Evolutionary conservation across 2,797 vertebrate genomes (phyloP), one percentile per base, ranked within the genome.

Genomic region (Coreius guichenoti): DNA sequence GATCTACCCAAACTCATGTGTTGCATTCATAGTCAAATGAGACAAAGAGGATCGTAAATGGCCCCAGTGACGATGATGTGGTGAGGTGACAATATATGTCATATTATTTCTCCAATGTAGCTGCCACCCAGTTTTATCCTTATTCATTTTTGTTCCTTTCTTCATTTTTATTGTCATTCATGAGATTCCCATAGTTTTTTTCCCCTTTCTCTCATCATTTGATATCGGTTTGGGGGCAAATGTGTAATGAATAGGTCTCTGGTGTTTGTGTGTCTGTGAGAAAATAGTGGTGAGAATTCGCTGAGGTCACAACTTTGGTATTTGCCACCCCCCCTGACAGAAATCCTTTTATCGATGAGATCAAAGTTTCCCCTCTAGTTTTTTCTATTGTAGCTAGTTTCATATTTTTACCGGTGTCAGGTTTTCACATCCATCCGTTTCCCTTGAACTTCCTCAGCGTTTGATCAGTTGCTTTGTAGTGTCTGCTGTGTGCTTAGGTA

Each of bases 231-330:
- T 74, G 70, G 61, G 83, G 87, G 67, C 68, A 82, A 74, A 78
- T 45, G 39, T 54, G 86, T 85, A 87, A 85, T 73, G 56, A 73
- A 85, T 84, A 88, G 33, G 36, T 73, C 54, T 83, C 58, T 23
- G 61, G 29, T 68, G 51, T 87, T 85, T 85, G 67, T 72, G 63
- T 33, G 19, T 39, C 43, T 56, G 83, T 80, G 84, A 88, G 83
- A 74, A 86, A 88, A 83, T 85, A 79, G 80, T 31, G 83, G 87
- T 88, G 87, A 80, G 87, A 88, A 87, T 79, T 49, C 26, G 21
- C 75, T 83, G 80, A 88, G 80, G 75, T 88, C 87, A 88, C 61
- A 78, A 67, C 76, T 85, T 31, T 33, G 67, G 56, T 83, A 82
- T 88, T 82, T 61, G 33, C 26, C 31, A 0, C 54, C 54, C 19